Percentiles rank a stretch among this genome's conserved stretches.
phyloP scores from a whole-genome alignment of 2,797 vertebrate genomes.

The Melanogrammus aeglefinus region DNA sequence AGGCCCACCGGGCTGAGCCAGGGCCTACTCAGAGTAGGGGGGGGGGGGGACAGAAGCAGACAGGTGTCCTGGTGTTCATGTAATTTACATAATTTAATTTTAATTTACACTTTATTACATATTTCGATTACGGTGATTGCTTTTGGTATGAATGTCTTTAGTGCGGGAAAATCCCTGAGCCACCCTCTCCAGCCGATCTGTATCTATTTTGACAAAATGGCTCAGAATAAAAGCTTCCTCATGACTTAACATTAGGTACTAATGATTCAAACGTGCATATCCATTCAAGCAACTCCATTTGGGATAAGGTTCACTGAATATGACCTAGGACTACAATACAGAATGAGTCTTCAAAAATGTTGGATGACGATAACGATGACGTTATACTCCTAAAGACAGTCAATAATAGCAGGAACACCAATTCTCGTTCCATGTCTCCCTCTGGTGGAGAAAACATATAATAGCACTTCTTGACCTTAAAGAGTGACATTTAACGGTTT shows the following conservation, averaged over 20 bases:
- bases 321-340: background rate
- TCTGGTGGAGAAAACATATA: conserved; percentile 55
- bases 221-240: background rate
- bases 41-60: background rate
- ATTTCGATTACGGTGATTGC: background rate
- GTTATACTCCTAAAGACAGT: background rate
- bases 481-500: background rate
- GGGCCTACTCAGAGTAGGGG: conserved; percentile 35
- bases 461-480: background rate
- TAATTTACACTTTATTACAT: background rate
- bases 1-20: conserved; percentile 64
- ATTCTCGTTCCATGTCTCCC: conserved; percentile 63
- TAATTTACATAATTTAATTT: too few relatives aligned
- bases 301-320: background rate
- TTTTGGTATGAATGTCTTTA: background rate
- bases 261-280: background rate
- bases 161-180: background rate
- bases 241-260: background rate
- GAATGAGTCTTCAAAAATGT: background rate
- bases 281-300: background rate
- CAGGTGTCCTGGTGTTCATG: background rate
- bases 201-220: background rate
- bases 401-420: conserved; percentile 7
- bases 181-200: background rate
- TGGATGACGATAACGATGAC: background rate